Base-by-base conservation (phyloP, 2,113 vertebrate species). In the Damaliscus lunatus region DNA sequence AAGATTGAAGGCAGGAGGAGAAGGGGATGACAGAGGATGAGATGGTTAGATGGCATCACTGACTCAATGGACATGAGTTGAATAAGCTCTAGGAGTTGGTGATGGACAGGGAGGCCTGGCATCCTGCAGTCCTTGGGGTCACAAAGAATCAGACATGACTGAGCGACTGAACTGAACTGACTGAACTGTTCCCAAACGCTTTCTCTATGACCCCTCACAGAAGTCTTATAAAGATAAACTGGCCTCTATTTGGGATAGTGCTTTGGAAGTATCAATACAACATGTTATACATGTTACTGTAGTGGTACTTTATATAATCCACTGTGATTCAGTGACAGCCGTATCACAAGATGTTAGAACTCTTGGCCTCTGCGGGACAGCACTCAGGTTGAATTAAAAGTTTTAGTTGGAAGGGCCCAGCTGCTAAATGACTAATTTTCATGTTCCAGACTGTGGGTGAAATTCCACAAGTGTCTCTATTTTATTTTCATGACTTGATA, bases 401-500 rank as follows among this genome's bases (percentile, higher is more conserved):
- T 29, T 91, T 77, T 46, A 29, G 27, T 81, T 52, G 81, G 43
- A 59, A 88, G 64, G 9, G 2, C 59, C 15, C 52, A 4, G 27
- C 1, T 55, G 12, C 93, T 57, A 60, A 94, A 60, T 82, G 80
- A 33, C 43, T 53, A 5, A 71, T 90, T 74, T 88, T 43, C 19
- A 27, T 90, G 48, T 83, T 93, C 9, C 17, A 82, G 62, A 50
- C 36, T 31, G 15, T 31, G 13, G 62, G 71, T 17, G 13, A 62
- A 77, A 86, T 77, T 85, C 74, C 55, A 64, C 29, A 83, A 90
- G 40, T 48, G 31, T 52, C 55, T 81, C 60, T 74, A 4, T 59
- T 91, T 91, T 94, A 43, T 86, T 96, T 91, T 84, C 60, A 82
- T 88, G 40, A 23, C 50, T 94, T 83, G 78, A 97, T 90, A 86